A percentile compares a stretch with the other conserved stretches of the same genome.
Evolutionary conservation across 2,113 vertebrate genomes (phyloP).

Genomic region (Notechis scutatus): DNA sequence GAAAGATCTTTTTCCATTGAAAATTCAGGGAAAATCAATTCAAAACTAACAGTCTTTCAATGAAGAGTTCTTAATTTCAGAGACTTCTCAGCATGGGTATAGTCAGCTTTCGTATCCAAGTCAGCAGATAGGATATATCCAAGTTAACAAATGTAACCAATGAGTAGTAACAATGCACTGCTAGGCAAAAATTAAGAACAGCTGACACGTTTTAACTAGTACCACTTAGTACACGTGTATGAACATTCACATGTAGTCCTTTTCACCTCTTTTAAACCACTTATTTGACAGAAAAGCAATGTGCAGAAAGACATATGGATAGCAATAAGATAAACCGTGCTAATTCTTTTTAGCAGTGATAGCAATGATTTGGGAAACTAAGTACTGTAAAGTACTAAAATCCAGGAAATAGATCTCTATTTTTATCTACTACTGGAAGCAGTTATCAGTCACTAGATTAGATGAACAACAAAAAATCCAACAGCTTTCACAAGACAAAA

Average conservation of each 20-base stretch:
- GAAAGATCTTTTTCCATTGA: background rate
- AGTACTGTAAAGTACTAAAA: background rate
- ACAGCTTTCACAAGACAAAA: background rate
- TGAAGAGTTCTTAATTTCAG: background rate
- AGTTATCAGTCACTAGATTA: background rate
- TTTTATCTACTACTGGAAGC: background rate
- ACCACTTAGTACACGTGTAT: background rate
- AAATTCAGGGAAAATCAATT: background rate
- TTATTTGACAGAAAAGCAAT: background rate
- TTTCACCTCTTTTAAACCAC: background rate
- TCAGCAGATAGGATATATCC: background rate
- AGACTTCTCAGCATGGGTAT: background rate
- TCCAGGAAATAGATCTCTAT: background rate
- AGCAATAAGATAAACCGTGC: background rate
- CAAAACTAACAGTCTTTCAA: background rate
- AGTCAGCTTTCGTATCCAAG: background rate
- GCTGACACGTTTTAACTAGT: background rate
- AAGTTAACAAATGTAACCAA: background rate
- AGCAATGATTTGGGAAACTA: background rate
- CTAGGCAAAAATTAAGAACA: background rate
- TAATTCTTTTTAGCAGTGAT: background rate
- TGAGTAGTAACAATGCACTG: background rate
- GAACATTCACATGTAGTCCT: background rate
- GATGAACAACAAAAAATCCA: background rate
- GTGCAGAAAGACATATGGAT: background rate